phyloP scores from a whole-genome alignment of 2,113 vertebrate genomes.

The Pogonocichla stellata region DNA sequence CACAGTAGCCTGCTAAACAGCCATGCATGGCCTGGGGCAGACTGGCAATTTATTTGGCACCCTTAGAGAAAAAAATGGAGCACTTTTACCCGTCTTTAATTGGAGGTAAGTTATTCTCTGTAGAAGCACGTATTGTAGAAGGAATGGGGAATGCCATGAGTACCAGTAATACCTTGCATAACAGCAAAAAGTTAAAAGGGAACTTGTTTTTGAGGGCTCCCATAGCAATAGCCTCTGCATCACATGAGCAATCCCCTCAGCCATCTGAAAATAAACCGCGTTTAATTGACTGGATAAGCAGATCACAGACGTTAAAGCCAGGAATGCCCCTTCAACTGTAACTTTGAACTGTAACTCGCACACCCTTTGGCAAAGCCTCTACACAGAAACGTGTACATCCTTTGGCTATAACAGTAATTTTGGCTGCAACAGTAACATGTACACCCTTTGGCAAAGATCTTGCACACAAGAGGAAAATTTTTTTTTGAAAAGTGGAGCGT shows the following conservation, averaged over 20 bases:
- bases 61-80: not conserved
- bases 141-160: constrained; percentile 62
- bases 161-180: constrained; percentile 67
- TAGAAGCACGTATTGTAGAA: constrained; percentile 30
- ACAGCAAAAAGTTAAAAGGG: constrained; percentile 56
- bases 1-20: not conserved
- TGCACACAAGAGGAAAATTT: not conserved
- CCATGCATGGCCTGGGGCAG: not conserved
- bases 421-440: constrained; percentile 60
- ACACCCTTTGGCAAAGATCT: constrained; percentile 55
- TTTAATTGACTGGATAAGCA: constrained; percentile 66
- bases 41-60: not conserved
- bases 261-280: constrained; percentile 34
- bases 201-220: constrained; percentile 43
- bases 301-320: constrained; percentile 56
- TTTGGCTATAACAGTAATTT: constrained; percentile 71
- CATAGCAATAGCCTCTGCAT: constrained; percentile 4
- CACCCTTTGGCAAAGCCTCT: constrained; percentile 41
- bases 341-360: constrained; percentile 63
- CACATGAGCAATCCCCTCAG: constrained; percentile 47
- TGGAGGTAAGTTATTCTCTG: constrained; percentile 32
- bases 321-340: constrained; percentile 71
- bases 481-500: not conserved
- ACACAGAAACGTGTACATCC: constrained; percentile 56
- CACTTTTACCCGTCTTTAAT: constrained; percentile 9